Evolutionary conservation across 2,797 vertebrate species (phyloP).

Genomic region (Neosilurus hyrtlii): DNA sequence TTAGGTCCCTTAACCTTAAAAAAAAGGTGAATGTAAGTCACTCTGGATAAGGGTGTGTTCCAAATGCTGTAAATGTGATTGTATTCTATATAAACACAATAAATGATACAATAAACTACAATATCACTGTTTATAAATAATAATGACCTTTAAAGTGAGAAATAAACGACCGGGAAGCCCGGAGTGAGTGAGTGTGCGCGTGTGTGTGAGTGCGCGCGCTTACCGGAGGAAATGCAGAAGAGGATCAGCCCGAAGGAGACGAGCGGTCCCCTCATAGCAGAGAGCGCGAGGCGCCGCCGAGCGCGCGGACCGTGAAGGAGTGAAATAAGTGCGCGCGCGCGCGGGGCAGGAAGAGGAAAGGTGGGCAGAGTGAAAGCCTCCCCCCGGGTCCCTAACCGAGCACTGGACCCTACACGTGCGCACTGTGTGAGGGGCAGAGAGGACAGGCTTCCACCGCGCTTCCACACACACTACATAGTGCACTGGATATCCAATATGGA

Average conservation of each 20-base stretch:
- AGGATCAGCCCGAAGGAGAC: slow-evolving; percentile 68
- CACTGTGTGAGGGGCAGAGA: not conserved
- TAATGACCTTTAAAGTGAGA: too few relatives aligned
- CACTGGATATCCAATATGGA: not conserved
- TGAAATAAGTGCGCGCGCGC: not conserved
- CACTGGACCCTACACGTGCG: not conserved
- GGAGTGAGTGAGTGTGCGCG: not conserved
- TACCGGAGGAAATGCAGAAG: slow-evolving; percentile 73
- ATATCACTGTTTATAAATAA: too few relatives aligned
- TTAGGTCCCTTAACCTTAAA: too few relatives aligned
- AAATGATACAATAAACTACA: too few relatives aligned
- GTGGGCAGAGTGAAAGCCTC: not conserved
- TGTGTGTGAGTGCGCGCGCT: slow-evolving; percentile 53
- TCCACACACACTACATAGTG: not conserved
- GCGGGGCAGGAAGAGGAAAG: slow-evolving; percentile 62
- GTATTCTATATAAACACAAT: too few relatives aligned
- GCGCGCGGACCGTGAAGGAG: slow-evolving; percentile 43
- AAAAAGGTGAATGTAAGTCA: too few relatives aligned
- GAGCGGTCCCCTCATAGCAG: slow-evolving; percentile 77
- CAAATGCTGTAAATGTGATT: too few relatives aligned
- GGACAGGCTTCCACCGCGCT: not conserved
- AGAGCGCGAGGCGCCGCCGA: slow-evolving; percentile 64
- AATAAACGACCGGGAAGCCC: too few relatives aligned
- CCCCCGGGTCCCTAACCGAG: not conserved
- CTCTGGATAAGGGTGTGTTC: too few relatives aligned